Evolutionary conservation across 2,888 invertebrate species (phyloP), one percentile per base, ranked within the genome.

Genomic region (Mythimna albipuncta): DNA sequence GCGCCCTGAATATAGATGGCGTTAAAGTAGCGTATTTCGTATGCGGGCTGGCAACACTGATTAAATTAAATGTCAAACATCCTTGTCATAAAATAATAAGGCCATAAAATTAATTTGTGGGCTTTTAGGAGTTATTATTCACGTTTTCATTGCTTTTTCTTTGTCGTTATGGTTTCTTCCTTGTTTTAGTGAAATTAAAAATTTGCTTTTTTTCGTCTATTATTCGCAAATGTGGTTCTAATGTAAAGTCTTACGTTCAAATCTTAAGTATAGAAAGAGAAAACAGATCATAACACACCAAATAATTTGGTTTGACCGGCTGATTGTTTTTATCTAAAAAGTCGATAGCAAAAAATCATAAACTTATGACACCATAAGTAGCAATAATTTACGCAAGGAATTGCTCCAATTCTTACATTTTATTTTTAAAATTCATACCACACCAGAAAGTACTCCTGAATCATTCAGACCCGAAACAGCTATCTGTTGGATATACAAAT

Each of bases 1-100:
- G 87, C 87, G 89, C 55, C 72, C 82, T 84, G 85, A 84, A 87
- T 89, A 91, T 87, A 89, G 87, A 91, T 91, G 87, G 89, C 86
- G 79, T 70, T 76, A 78, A 79, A 75, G 75, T 77, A 57, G 63
- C 73, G 70, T 73, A 86, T 87, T 89, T 87, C 67, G 86, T 88
- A 89, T 87, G 86, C 89, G 68, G 77, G 59, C 71, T 80, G 73
- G 86, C 82, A 84, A 77, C 77, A 79, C 71, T 75, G 75, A 85
- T 82, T 77, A 77, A 66, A 81, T 85, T 82, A 84, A 85, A 84
- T 74, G 86, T 84, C 82, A 82, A 82, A 77, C 81, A 80, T 75
- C 75, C 75, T 76, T 84, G 75, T 81, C 77, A 77, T 77, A 77
- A 79, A 81, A 69, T 79, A 82, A 81, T 81, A 82, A 79, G 79